A percentile compares a stretch with the other conserved stretches of the same genome.
These are phyloP conservation scores for Ormyrus labotus DNA, from an alignment of 2,888 invertebrate genomes.

Conservation along the genomic window DNA sequence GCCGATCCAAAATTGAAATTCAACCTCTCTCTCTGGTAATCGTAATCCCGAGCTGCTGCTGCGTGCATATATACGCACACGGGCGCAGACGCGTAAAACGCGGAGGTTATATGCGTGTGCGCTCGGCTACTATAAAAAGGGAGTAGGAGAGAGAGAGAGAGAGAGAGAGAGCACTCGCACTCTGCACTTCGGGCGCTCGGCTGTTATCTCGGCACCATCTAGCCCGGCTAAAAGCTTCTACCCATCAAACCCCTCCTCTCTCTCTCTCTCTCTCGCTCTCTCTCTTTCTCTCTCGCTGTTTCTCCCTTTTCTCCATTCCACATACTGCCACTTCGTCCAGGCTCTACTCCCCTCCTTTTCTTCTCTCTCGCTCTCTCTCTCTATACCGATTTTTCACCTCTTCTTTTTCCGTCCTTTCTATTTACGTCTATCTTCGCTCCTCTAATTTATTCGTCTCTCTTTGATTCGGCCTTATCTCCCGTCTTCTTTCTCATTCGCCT, in stretches of 20 bases:
- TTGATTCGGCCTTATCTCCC: slow-evolving; percentile 39
- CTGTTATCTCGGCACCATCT: slow-evolving; percentile 76
- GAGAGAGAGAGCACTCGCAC: slow-evolving; percentile 57
- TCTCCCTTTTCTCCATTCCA: slow-evolving; percentile 13
- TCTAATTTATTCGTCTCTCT: slow-evolving; percentile 48
- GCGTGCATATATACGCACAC: too few species aligned
- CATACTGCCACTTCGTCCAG: slow-evolving; percentile 5
- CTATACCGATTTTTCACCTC: slow-evolving; percentile 27
- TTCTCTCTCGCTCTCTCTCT: background rate
- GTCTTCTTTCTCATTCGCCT: slow-evolving; percentile 28
- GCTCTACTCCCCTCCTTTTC: slow-evolving; percentile 4
- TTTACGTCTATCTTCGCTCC: slow-evolving; percentile 36
- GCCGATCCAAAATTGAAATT: too few species aligned
- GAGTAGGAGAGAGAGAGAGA: slow-evolving; percentile 35
- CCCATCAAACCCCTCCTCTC: slow-evolving; percentile 70
- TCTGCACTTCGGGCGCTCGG: slow-evolving; percentile 70
- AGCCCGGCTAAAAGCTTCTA: slow-evolving; percentile 75
- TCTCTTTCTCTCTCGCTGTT: slow-evolving; percentile 23
- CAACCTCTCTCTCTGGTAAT: too few species aligned
- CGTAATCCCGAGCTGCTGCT: too few species aligned
- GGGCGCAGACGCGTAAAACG: background rate
- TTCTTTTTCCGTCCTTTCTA: slow-evolving; percentile 29
- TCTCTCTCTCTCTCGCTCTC: slow-evolving; percentile 53
- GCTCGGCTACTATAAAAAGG: slow-evolving; percentile 1
- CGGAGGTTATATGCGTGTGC: slow-evolving; percentile 12